Percentiles rank a stretch among this genome's conserved stretches.
These are phyloP conservation scores for Lepilemur ruficaudatus DNA, from an alignment of 2,797 vertebrate species.

Conservation along the genomic window DNA sequence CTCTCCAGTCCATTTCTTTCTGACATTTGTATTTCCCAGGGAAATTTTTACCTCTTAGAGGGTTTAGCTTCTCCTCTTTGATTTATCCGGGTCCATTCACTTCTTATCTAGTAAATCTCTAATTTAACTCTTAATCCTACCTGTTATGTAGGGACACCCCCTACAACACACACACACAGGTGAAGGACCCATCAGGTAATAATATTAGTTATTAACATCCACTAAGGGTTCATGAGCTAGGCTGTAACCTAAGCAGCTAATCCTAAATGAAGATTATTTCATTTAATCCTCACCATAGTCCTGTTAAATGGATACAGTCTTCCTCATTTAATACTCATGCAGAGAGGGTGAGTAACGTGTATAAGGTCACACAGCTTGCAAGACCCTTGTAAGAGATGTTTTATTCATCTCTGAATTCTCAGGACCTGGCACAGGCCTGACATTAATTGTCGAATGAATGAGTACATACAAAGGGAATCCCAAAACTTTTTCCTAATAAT, in stretches of 20 bases:
- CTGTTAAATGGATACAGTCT: not conserved
- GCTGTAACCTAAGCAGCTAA: constrained; percentile 16
- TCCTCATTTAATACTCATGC: not conserved
- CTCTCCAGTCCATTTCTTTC: not conserved
- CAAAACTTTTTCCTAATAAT: not conserved
- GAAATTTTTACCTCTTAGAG: not conserved
- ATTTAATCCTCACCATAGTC: not conserved
- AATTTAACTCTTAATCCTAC: not conserved
- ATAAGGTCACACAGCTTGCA: not conserved
- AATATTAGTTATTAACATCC: not conserved
- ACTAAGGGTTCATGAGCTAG: not conserved
- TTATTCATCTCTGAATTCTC: not conserved
- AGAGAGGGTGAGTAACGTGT: not conserved
- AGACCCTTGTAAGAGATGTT: not conserved
- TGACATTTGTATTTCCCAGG: not conserved
- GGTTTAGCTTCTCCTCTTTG: not conserved
- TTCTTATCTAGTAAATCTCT: not conserved
- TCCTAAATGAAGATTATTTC: not conserved
- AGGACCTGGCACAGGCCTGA: not conserved
- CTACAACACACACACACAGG: no score
- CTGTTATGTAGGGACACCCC: not conserved
- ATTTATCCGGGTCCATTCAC: not conserved
- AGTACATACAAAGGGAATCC: not conserved
- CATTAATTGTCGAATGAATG: not conserved
- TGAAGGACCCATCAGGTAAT: not conserved